A percentile compares a stretch with the other conserved stretches of the same genome.
Evolutionary conservation across 2,113 vertebrate genomes (phyloP).

Genomic region (Struthio camelus): DNA sequence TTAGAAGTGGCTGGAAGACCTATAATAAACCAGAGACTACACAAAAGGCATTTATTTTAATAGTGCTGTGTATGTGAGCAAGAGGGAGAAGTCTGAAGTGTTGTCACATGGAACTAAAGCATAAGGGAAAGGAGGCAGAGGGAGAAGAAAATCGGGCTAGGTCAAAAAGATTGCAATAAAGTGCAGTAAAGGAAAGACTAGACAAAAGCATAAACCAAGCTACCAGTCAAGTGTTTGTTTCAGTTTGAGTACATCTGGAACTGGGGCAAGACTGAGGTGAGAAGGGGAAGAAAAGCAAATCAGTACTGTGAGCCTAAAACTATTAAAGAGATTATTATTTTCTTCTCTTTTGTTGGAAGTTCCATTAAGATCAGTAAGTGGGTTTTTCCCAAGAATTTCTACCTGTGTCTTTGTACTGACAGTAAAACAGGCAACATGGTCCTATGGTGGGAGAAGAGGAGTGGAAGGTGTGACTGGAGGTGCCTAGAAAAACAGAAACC

Average conservation of each 20-base stretch:
- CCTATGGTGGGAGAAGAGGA: neutral
- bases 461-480: neutral
- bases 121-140: neutral
- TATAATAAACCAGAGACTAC: neutral
- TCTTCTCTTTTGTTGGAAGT: neutral
- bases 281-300: neutral
- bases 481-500: neutral
- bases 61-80: neutral
- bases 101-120: neutral
- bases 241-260: neutral
- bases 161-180: neutral
- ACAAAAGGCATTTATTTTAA: slow-evolving; percentile 36
- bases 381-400: neutral
- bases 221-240: neutral
- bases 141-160: neutral
- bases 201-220: neutral
- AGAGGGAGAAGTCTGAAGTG: neutral
- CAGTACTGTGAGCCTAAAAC: neutral
- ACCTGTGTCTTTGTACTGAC: neutral
- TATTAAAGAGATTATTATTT: neutral
- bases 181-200: neutral
- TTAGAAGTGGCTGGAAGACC: neutral
- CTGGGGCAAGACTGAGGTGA: neutral
- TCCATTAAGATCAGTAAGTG: neutral
- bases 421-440: neutral